Evolutionary conservation across 2,797 vertebrate genomes (phyloP).

Genomic region (Danionella dracula): DNA sequence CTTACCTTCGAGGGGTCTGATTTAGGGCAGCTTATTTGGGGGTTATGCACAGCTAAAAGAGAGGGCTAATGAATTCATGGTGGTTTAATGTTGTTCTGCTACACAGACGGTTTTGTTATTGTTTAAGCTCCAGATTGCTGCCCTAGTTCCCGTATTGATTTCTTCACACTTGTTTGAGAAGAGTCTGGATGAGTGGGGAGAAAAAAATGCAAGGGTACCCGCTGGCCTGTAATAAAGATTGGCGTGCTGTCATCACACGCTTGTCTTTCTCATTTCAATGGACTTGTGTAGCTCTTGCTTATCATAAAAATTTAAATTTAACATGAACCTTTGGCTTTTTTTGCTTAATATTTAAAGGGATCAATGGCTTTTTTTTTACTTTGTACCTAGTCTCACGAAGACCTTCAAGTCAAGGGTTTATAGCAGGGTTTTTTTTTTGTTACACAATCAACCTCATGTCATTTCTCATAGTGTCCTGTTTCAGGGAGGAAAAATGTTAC

Average conservation of each 20-base stretch:
- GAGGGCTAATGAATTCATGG: slow-evolving; percentile 39
- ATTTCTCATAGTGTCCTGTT: too few species aligned
- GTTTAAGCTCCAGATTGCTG: slow-evolving; percentile 41
- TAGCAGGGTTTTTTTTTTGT: too few species aligned
- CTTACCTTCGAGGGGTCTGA: slow-evolving; percentile 16
- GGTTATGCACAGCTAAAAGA: slow-evolving; percentile 39
- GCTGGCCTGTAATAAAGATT: slow-evolving; percentile 8
- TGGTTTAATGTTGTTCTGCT: slow-evolving; percentile 23
- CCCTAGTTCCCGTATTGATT: slow-evolving; percentile 34
- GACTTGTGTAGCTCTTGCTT: too few species aligned
- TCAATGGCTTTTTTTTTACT: too few species aligned
- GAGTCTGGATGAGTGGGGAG: not conserved
- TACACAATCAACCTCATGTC: too few species aligned
- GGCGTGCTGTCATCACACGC: not conserved
- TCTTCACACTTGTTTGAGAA: slow-evolving; percentile 19
- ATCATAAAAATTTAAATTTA: too few species aligned
- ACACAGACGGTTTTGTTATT: slow-evolving; percentile 35
- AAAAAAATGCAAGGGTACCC: not conserved
- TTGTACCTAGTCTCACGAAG: too few species aligned
- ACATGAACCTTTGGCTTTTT: too few species aligned
- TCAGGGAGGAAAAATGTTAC: too few species aligned
- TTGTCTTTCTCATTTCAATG: not conserved
- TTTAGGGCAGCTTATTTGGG: slow-evolving; percentile 42
- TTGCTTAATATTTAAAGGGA: too few species aligned
- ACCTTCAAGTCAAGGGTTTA: too few species aligned